Percentiles rank a stretch among this genome's conserved stretches.
Conservation (phyloP, 2,888 invertebrate genomes). For the Crematogaster levior region DNA sequence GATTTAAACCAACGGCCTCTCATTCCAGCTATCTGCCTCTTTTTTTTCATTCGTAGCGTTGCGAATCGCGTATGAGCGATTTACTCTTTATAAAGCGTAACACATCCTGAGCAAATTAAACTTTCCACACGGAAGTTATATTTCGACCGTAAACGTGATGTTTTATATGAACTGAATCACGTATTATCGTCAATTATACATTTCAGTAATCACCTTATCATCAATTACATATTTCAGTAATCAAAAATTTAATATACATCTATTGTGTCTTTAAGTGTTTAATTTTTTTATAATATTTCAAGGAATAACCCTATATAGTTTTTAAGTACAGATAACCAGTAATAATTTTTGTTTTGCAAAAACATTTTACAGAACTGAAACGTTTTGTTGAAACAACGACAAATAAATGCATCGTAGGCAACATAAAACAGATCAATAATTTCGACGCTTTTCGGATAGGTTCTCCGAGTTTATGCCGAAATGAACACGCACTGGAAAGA, state of each 20-base stretch:
- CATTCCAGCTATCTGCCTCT: neutral
- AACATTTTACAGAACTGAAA: neutral
- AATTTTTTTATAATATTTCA: neutral
- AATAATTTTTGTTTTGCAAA: neutral
- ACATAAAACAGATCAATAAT: slow-evolving; percentile 11
- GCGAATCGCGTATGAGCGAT: slow-evolving; percentile 26
- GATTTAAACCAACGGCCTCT: neutral
- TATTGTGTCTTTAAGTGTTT: neutral
- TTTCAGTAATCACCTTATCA: neutral
- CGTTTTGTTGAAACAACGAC: neutral
- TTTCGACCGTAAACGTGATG: slow-evolving; percentile 10
- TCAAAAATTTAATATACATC: neutral
- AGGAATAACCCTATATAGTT: neutral
- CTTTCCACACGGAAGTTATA: slow-evolving; percentile 49
- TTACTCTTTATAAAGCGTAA: slow-evolving; percentile 31
- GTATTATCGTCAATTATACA: neutral
- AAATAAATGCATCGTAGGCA: neutral
- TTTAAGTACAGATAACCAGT: neutral
- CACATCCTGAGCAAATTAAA: slow-evolving; percentile 13
- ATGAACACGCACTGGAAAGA: neutral
- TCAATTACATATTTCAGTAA: too few relatives aligned
- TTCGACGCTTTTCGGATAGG: neutral
- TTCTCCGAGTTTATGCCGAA: neutral
- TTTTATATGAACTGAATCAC: neutral
- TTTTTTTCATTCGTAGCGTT: slow-evolving; percentile 17